A percentile compares a stretch with the other conserved stretches of the same genome.
These are phyloP conservation scores for Penaeus indicus DNA, from an alignment of 1,140 invertebrate genomes.

Conservation along the genomic window DNA sequence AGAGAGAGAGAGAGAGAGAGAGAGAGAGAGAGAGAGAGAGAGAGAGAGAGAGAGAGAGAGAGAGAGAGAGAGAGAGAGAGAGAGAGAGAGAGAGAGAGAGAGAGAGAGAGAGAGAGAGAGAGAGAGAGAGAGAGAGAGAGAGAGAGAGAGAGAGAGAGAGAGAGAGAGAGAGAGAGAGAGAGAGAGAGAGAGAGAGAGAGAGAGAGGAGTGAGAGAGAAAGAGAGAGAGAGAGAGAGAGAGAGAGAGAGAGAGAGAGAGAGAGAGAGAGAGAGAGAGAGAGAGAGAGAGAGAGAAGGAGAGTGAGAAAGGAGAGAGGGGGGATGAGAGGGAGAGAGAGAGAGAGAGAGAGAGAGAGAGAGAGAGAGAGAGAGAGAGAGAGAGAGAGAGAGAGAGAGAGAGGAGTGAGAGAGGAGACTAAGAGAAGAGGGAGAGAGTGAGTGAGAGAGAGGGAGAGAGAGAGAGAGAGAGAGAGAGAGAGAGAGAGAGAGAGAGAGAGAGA, in stretches of 20 bases:
- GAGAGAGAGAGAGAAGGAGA: conserved; percentile 34
- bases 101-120: not conserved
- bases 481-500: not conserved
- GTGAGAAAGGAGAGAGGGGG: too few species aligned
- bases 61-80: conserved; percentile 3
- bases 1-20: too few species aligned
- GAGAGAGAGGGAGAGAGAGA: not conserved
- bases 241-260: not conserved
- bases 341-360: not conserved
- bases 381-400: not conserved
- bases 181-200: not conserved
- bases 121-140: not conserved
- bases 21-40: too few species aligned
- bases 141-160: too few species aligned
- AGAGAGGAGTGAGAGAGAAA: too few species aligned
- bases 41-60: not conserved
- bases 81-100: too few species aligned
- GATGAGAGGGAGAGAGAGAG: not conserved
- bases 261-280: not conserved
- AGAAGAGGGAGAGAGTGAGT: not conserved
- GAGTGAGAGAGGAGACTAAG: too few species aligned
- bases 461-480: not conserved
- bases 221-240: too few species aligned
- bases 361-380: not conserved
- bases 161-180: not conserved